These are phyloP conservation scores for Brachypterus glaber DNA, from an alignment of 2,888 invertebrate genomes.

Conservation along the genomic window DNA sequence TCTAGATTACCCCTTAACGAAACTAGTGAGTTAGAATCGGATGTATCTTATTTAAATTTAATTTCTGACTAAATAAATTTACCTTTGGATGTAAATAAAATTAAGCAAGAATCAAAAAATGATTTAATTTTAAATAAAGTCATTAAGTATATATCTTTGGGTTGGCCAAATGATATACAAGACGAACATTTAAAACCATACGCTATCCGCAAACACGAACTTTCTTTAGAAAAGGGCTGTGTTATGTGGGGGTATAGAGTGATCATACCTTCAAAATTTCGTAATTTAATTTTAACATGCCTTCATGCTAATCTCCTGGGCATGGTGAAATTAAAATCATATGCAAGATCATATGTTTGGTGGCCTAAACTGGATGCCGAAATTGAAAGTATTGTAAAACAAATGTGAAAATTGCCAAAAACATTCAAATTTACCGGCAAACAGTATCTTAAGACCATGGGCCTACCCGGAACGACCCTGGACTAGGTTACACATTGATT, in stretches of 20 bases:
- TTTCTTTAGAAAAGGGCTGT: constrained; percentile 14
- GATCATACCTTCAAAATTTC: constrained; percentile 15
- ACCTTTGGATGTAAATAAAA: constrained; percentile 5
- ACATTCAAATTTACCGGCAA: constrained; percentile 8
- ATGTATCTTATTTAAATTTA: constrained; percentile 6
- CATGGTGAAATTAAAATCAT: constrained; percentile 18
- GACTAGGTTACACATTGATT: constrained; percentile 24
- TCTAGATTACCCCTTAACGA: constrained; percentile 3
- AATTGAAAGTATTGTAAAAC: constrained; percentile 13
- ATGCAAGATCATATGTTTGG: constrained; percentile 20
- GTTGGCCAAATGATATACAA: background rate
- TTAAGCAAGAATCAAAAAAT: constrained; percentile 6
- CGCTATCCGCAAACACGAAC: constrained; percentile 7
- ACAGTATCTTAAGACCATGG: constrained; percentile 16
- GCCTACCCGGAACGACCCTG: constrained; percentile 20
- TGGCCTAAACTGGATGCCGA: constrained; percentile 20
- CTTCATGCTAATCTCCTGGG: constrained; percentile 18
- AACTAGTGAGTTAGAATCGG: background rate
- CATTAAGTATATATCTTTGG: constrained; percentile 2
- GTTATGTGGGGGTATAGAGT: constrained; percentile 19
- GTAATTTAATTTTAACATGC: constrained; percentile 8
- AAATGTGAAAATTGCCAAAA: constrained; percentile 13
- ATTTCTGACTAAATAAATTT: constrained; percentile 6
- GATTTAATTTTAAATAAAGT: constrained; percentile 8
- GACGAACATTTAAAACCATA: constrained; percentile 8